Percentiles rank a stretch among this genome's conserved stretches.
Evolutionary conservation across 2,113 vertebrate genomes (phyloP).

Genomic region (Choloepus hoffmanni): DNA sequence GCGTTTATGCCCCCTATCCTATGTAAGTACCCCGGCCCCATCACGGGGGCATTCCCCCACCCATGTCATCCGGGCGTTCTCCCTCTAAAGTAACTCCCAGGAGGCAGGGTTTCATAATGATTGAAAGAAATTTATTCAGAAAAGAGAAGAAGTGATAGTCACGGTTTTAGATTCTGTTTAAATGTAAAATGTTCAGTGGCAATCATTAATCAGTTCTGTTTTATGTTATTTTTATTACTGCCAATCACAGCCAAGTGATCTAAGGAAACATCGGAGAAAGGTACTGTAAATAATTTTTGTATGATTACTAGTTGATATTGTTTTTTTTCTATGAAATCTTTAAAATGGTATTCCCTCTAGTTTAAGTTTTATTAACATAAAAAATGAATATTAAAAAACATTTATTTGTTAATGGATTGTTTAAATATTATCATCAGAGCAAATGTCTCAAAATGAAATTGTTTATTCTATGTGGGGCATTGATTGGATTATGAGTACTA

Average conservation of each 20-base stretch:
- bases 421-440: background rate
- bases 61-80: background rate
- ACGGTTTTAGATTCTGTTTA: background rate
- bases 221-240: constrained; percentile 76
- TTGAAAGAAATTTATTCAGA: background rate
- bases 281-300: constrained; percentile 83
- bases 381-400: background rate
- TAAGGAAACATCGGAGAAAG: constrained; percentile 99
- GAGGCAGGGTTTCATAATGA: background rate
- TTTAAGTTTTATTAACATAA: background rate
- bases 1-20: background rate
- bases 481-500: background rate
- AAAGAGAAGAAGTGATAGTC: background rate
- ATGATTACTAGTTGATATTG: background rate
- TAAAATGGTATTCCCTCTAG: constrained; percentile 25
- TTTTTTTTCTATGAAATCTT: background rate
- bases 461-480: background rate
- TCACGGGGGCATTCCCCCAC: background rate
- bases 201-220: constrained; percentile 75
- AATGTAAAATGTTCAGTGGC: background rate
- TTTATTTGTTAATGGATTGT: background rate
- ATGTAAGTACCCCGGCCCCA: background rate
- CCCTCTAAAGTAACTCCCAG: background rate
- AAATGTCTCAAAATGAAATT: background rate
- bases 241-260: constrained; percentile 94